phyloP scores from a whole-genome alignment of 2,113 vertebrate genomes.

The Myrmecobius fasciatus region DNA sequence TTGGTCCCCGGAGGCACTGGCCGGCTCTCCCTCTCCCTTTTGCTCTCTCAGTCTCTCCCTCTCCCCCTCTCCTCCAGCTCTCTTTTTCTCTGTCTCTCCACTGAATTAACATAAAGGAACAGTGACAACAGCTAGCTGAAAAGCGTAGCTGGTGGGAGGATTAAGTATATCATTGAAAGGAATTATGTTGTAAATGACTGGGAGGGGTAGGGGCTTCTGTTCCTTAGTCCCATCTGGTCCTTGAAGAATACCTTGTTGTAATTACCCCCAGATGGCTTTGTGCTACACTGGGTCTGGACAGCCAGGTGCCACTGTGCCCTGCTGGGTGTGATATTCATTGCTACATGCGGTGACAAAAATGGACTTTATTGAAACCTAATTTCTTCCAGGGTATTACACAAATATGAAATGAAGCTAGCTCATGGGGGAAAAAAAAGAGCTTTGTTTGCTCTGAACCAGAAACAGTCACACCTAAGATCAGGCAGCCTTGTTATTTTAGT shows the following conservation, averaged over 20 bases:
- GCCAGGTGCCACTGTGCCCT: slow-evolving; percentile 97
- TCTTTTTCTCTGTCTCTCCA: slow-evolving; percentile 83
- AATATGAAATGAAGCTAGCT: slow-evolving; percentile 87
- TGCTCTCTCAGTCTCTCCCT: slow-evolving; percentile 57
- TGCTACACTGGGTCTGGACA: slow-evolving; percentile 90
- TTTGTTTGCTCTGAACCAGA: slow-evolving; percentile 76
- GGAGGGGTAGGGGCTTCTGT: slow-evolving; percentile 91
- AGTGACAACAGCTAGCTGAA: slow-evolving; percentile 94
- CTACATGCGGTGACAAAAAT: slow-evolving; percentile 89
- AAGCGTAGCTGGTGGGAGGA: slow-evolving; percentile 98
- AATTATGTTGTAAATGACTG: slow-evolving; percentile 99
- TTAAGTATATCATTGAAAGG: slow-evolving; percentile 99
- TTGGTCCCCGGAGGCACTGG: slow-evolving; percentile 89
- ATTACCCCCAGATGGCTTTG: slow-evolving; percentile 99
- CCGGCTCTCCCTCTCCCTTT: slow-evolving; percentile 75
- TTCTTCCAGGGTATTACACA: slow-evolving; percentile 90
- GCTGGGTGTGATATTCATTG: slow-evolving; percentile 95
- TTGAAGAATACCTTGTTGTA: slow-evolving; percentile 99
- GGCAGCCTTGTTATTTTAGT: slow-evolving; percentile 80
- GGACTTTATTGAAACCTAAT: slow-evolving; percentile 93
- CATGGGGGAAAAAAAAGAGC: slow-evolving; percentile 77
- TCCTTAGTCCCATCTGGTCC: slow-evolving; percentile 96
- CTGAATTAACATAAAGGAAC: slow-evolving; percentile 98
- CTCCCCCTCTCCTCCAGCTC: slow-evolving; percentile 45
- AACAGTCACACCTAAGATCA: slow-evolving; percentile 81